phyloP scores from a whole-genome alignment of 2,113 vertebrate species.

The Mystacornis crossleyi region DNA sequence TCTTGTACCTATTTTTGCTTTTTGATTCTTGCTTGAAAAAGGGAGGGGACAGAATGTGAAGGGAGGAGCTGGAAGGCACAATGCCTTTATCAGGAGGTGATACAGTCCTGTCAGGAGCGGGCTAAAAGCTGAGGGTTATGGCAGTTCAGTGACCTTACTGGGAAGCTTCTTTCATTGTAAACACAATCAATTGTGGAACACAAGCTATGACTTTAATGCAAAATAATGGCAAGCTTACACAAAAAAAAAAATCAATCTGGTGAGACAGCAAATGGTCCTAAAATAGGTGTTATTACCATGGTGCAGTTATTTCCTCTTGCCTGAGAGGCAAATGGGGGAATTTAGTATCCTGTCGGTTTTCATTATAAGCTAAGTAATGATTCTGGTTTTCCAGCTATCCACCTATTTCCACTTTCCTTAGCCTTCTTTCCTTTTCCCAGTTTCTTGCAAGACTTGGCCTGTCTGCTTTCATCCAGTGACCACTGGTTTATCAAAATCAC shows the following conservation, averaged over 20 bases:
- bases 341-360: not conserved
- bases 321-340: not conserved
- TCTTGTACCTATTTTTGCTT: not conserved
- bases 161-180: not conserved
- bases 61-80: not conserved
- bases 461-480: not conserved
- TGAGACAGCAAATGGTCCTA: not conserved
- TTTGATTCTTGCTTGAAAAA: not conserved
- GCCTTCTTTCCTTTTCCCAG: not conserved
- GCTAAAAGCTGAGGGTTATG: constrained; percentile 26
- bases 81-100: not conserved
- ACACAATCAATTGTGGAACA: not conserved
- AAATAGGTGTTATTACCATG: not conserved
- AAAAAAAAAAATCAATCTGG: constrained; percentile 7
- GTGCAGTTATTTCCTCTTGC: not conserved
- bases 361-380: not conserved
- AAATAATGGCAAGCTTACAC: constrained; percentile 16
- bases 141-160: constrained; percentile 41
- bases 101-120: not conserved
- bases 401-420: not conserved
- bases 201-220: constrained; percentile 16
- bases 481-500: not conserved
- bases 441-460: not conserved
- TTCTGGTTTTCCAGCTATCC: not conserved
- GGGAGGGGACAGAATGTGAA: not conserved